These are phyloP conservation scores for Cervus canadensis DNA, from an alignment of 2,113 vertebrate species.

Conservation along the genomic window DNA sequence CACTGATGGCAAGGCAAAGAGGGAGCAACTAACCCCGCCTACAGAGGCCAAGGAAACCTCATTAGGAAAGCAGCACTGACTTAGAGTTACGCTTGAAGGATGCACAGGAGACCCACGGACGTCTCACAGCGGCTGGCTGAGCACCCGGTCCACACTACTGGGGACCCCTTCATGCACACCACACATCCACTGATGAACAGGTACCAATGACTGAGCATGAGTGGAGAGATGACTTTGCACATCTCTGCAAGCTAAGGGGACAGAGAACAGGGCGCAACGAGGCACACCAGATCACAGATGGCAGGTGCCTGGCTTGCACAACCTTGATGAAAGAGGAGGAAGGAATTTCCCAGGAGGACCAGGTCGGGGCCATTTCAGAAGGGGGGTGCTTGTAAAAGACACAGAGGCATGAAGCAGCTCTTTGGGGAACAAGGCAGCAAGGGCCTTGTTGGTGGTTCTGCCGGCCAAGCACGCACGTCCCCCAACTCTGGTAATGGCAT, in stretches of 20 bases:
- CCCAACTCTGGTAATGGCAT: accelerated
- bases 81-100: background rate
- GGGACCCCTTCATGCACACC: accelerated
- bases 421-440: background rate
- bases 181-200: background rate
- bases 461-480: accelerated
- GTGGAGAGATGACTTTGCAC: background rate
- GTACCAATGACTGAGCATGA: accelerated
- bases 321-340: background rate
- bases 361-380: background rate
- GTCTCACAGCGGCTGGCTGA: background rate
- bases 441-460: too few species aligned
- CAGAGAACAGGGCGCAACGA: background rate
- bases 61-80: background rate
- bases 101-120: accelerated
- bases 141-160: accelerated
- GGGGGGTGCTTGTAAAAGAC: background rate
- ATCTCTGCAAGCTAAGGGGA: background rate
- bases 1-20: background rate
- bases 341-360: background rate
- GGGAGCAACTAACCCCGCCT: too few species aligned
- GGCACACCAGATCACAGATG: background rate
- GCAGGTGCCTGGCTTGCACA: background rate
- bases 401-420: background rate
- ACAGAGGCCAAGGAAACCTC: background rate